phyloP scores from a whole-genome alignment of 2,797 vertebrate genomes.

The Acrossocheilus wenchowensis region DNA sequence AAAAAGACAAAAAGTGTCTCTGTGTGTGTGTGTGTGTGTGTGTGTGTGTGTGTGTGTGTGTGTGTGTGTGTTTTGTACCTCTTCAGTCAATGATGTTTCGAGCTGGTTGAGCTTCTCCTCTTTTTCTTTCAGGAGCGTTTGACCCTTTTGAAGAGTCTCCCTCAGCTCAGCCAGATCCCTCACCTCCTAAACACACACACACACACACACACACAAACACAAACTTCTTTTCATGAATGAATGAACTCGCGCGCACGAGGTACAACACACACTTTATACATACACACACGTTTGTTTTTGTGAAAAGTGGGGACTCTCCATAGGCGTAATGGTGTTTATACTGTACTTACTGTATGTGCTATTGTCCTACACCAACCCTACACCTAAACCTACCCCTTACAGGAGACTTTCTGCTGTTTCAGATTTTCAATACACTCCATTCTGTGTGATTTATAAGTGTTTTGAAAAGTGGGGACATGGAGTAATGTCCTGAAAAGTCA shows the following conservation, averaged over 20 bases:
- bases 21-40: constrained; percentile 19
- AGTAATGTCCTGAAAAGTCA: too few relatives aligned
- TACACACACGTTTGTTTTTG: background rate
- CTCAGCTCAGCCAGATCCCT: constrained; percentile 72
- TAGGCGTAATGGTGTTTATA: too few relatives aligned
- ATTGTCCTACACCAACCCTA: too few relatives aligned
- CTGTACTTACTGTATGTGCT: too few relatives aligned
- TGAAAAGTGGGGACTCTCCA: too few relatives aligned
- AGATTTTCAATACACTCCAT: too few relatives aligned
- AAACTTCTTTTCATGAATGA: background rate
- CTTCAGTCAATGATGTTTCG: constrained; percentile 77
- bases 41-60: constrained; percentile 27
- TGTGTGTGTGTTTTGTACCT: constrained; percentile 68
- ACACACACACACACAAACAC: constrained; percentile 4
- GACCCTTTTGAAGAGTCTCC: constrained; percentile 72
- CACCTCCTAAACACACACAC: constrained; percentile 44
- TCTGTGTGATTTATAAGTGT: too few relatives aligned
- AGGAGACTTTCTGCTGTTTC: too few relatives aligned
- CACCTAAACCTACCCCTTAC: too few relatives aligned
- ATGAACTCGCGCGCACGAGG: background rate
- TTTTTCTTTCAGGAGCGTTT: constrained; percentile 76
- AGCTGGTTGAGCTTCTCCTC: constrained; percentile 79
- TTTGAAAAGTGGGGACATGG: too few relatives aligned
- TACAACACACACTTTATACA: background rate
- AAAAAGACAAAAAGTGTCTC: background rate